Base-by-base conservation (phyloP, 1,140 invertebrate genomes). In the Trichonephila inaurata region DNA sequence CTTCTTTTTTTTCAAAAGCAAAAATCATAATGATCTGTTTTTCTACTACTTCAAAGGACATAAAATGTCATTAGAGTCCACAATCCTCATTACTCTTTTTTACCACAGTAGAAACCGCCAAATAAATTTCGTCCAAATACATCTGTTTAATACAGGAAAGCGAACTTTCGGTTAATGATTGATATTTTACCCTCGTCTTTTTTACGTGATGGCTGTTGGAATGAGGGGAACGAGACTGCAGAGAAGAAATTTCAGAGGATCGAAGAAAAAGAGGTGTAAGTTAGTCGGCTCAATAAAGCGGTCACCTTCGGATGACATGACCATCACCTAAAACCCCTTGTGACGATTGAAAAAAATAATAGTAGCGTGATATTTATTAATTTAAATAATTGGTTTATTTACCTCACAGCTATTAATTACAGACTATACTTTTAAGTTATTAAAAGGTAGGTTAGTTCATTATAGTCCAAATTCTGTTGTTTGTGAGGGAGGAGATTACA, bases 91-190 rank as follows among this genome's bases (percentile, higher is more conserved):
- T 77, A 77, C 28, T 40, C 40, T 40, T 40, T 77, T 64, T 64
- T 64, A 64, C 16, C 16, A 4, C 14, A 18, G 18, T 16, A 40
- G 28, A 18, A 77, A 33, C 14, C 18, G 33, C 33, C 33, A 40
- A 77, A 33, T 77, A 40, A 77, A 77, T 77, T 40, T 33, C 28
- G 0, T 28, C 33, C 12, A 14, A 12, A 77, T 14, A 40, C 24
- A 77, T 19, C 28, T 14, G 24, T 19, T 28, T 33, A 33, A 5
- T 77, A 28, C 72, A 18, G 72, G 28, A 24, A 51, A 83, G 18
- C 81, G 19, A 83, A 83, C 44, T 19, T 51, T 58, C 51, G 18
- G 82, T 21, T 4, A 83, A 83, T 83, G 82, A 83, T 83, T 58
- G 44, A 58, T 83, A 83, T 83, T 83, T 58, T 58, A 18, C 6